Conservation (phyloP, 2,113 vertebrate species). For the Brienomyrus longianalis region DNA sequence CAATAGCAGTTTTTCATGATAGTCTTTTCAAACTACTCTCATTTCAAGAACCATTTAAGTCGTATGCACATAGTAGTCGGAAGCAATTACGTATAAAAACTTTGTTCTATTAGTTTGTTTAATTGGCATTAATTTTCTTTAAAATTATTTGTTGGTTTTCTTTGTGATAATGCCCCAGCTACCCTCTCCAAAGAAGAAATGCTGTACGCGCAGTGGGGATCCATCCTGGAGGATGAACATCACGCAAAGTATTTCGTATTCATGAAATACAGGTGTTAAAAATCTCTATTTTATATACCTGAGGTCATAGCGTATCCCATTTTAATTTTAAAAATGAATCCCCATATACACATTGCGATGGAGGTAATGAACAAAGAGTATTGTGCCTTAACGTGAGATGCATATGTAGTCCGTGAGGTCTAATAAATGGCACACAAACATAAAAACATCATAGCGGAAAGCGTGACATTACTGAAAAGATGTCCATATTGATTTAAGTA, state of each 20-base stretch:
- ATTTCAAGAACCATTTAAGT: neutral
- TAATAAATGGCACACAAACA: neutral
- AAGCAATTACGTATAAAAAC: neutral
- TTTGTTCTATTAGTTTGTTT: neutral
- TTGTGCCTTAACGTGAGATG: neutral
- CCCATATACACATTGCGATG: neutral
- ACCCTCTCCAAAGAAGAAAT: neutral
- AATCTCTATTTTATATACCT: neutral
- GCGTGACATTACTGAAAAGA: neutral
- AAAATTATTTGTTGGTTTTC: neutral
- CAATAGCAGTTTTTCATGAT: neutral
- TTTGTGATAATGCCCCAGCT: neutral
- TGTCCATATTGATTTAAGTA: neutral
- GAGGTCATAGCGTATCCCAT: neutral
- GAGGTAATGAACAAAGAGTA: neutral
- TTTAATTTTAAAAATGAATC: neutral
- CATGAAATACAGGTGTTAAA: neutral
- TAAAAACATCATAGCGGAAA: neutral
- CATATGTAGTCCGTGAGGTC: neutral
- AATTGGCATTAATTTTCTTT: neutral
- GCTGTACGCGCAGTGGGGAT: neutral
- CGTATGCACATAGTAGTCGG: neutral
- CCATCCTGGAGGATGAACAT: neutral
- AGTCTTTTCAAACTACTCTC: neutral
- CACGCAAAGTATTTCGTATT: neutral